Conservation (phyloP, 2,113 vertebrate species). For the Siniperca chuatsi region DNA sequence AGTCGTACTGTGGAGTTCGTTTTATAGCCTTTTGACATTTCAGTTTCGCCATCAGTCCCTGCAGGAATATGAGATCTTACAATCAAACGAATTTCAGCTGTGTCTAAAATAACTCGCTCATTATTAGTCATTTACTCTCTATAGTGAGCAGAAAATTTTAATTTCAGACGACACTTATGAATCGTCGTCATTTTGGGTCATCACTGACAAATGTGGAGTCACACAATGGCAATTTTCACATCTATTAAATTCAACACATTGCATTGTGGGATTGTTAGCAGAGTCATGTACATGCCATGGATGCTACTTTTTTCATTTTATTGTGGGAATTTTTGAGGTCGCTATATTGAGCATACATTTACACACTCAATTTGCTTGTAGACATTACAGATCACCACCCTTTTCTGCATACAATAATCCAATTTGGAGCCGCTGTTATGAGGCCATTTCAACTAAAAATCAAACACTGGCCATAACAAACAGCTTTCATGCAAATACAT, state of each 20-base stretch:
- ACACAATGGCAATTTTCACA: not conserved
- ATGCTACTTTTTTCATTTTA: too few relatives aligned
- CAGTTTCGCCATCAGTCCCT: not conserved
- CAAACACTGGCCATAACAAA: not conserved
- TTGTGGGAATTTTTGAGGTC: too few relatives aligned
- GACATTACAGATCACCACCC: not conserved
- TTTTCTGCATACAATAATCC: not conserved
- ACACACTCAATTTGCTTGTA: not conserved
- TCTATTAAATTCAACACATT: not conserved
- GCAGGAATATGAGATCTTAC: not conserved
- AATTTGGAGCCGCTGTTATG: not conserved
- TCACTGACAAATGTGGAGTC: not conserved
- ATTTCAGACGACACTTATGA: constrained; percentile 1
- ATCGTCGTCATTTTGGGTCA: not conserved
- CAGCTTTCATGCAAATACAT: not conserved
- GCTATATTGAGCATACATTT: too few relatives aligned
- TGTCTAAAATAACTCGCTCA: not conserved
- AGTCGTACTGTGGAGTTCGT: not conserved
- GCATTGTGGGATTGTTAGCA: not conserved
- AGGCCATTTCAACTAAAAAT: not conserved
- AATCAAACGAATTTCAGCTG: not conserved
- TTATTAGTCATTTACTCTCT: not conserved
- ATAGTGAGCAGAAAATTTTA: not conserved
- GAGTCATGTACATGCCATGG: too few relatives aligned
- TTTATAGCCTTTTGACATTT: not conserved